Evolutionary conservation across 2,113 vertebrate species (phyloP), one percentile per base, ranked within the genome.

Genomic region (Psammodynastes pulverulentus): DNA sequence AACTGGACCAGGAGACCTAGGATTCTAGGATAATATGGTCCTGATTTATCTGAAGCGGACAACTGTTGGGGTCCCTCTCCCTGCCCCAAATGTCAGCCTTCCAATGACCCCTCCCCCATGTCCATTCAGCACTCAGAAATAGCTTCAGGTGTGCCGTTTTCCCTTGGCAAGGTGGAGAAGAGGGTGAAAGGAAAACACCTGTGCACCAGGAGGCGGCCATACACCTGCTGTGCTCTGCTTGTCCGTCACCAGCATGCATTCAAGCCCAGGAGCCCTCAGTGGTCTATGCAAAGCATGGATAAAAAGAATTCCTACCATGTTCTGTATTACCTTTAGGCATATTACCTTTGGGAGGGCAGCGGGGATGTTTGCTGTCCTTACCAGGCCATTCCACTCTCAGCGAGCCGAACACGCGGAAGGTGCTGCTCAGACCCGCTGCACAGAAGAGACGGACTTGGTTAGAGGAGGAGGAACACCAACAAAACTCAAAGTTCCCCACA

Each of bases 341-440:
- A 99, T 99, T 99, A 99, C 99, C 99, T 99, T 99, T 99, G 96
- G 99, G 99, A 98, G 99, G 99, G 97, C 98, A 99, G 97, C 99
- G 99, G 88, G 99, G 99, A 97, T 99, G 99, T 97, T 99, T 99
- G 96, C 99, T 99, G 98, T 99, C 99, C 99, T 99, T 99, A 99
- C 99, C 99, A 93, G 99, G 99, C 99, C 99, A 99, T 96, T 99
- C 99, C 96, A 99, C 99, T 97, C 97, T 99, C 96, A 99, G 97
- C 86, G 99, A 98, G 93, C 99, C 99, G 96, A 99, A 99, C 7
- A 98, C 98, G 96, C 98, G 98, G 97, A 99, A 99, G 52, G 99
- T 99, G 97, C 98, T 99, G 96, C 99, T 98, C 95, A 99, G 97
- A 90, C 99, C 99, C 96, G 98, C 99, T 99, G 96, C 92, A 53